Percentiles rank a stretch among this genome's conserved stretches.
Conservation (phyloP, 2,888 invertebrate genomes). For the Eupithecia inturbata region DNA sequence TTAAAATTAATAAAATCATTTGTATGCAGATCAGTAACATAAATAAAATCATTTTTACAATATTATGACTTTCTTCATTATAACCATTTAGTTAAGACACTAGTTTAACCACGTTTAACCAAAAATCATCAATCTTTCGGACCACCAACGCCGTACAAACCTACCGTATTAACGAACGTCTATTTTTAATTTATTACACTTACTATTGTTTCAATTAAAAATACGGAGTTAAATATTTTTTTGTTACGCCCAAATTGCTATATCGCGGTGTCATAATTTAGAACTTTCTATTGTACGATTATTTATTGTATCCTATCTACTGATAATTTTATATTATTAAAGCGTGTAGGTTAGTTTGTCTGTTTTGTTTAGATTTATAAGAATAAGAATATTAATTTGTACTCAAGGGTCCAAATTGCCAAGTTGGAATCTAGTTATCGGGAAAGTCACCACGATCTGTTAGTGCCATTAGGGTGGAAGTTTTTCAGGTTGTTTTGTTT, state of each 20-base stretch:
- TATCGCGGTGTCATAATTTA: conserved; percentile 68
- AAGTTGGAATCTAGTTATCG: neutral
- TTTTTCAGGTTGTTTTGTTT: neutral
- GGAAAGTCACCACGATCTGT: neutral
- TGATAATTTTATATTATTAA: neutral
- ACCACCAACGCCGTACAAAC: conserved; percentile 70
- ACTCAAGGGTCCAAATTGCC: neutral
- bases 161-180: conserved; percentile 67
- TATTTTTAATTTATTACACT: conserved; percentile 70
- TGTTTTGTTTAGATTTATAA: neutral
- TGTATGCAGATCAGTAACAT: neutral
- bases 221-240: conserved; percentile 73
- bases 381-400: too few relatives aligned
- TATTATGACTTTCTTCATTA: conserved; percentile 12
- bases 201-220: conserved; percentile 81
- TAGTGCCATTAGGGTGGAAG: neutral
- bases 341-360: conserved; percentile 1
- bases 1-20: neutral
- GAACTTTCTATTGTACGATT: conserved; percentile 73
- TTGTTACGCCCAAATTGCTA: conserved; percentile 78
- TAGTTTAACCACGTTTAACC: conserved; percentile 47
- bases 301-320: conserved; percentile 58
- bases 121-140: conserved; percentile 64
- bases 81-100: conserved; percentile 34
- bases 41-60: conserved; percentile 1